Conservation (phyloP, 2,797 vertebrate genomes). For the Lagocephalus sceleratus region DNA sequence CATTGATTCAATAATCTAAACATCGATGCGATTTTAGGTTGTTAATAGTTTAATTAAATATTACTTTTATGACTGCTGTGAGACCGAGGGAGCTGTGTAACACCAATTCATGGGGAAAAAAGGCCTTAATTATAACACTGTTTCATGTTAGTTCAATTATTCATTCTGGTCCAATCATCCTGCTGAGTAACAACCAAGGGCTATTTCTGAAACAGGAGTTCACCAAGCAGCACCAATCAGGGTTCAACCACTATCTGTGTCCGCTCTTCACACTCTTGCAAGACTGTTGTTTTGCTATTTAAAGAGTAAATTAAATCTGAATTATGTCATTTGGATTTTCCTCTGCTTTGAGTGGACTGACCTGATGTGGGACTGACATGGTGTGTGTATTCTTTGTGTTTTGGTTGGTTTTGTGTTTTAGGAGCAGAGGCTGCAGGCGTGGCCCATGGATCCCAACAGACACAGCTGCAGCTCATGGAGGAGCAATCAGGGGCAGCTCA, state of each 20-base stretch:
- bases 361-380: neutral
- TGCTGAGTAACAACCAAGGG: constrained; percentile 31
- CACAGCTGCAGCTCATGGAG: too few relatives aligned
- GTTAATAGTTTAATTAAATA: constrained; percentile 44
- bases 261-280: neutral
- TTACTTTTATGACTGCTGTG: constrained; percentile 32
- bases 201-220: constrained; percentile 31
- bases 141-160: constrained; percentile 48
- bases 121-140: constrained; percentile 46
- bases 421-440: too few relatives aligned
- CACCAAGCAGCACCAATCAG: constrained; percentile 20
- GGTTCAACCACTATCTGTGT: constrained; percentile 1
- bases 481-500: too few relatives aligned
- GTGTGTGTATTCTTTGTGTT: too few relatives aligned
- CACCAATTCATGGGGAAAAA: constrained; percentile 44
- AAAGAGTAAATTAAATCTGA: neutral
- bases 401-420: too few relatives aligned
- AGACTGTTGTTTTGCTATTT: neutral
- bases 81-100: constrained; percentile 34
- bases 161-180: constrained; percentile 43
- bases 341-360: neutral
- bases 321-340: too few relatives aligned
- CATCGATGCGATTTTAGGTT: constrained; percentile 29
- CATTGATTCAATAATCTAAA: constrained; percentile 32
- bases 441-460: too few relatives aligned